Evolutionary conservation across 2,113 vertebrate species (phyloP), one percentile per base, ranked within the genome.

Genomic region (Bufo bufo): DNA sequence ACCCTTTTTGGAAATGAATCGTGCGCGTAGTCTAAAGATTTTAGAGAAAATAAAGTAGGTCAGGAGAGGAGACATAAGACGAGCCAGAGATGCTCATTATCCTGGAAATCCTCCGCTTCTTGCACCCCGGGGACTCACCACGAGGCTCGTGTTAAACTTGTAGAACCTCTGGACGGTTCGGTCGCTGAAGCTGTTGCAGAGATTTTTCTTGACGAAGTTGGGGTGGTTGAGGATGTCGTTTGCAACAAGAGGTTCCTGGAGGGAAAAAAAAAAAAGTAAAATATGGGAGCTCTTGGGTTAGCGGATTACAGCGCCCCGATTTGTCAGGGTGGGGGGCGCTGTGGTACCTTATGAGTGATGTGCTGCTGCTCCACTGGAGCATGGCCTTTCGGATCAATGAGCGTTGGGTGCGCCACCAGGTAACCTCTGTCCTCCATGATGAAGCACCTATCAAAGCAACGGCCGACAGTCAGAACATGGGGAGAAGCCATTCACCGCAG

Each of bases 361-460:
- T 99, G 98, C 91, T 99, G 98, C 5, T 99, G 98, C 89, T 99
- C 98, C 90, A 99, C 98, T 0, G 98, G 98, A 0, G 98, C 98
- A 0, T 99, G 98, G 56, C 98, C 98, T 94, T 99, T 99, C 82
- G 98, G 98, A 92, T 99, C 98, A n/a, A 99, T 99, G 89, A 99
- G 96, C 19, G 98, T 99, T 0, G 98, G 98, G 71, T 99, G 98
- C 8, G 98, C 98, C 78, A 99, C 97, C 49, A 99, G 95, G 91
- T 99, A 99, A 4, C 98, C 98, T 90, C 97, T 94, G 95, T 99
- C 98, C 91, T 99, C 98, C 98, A 99, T 99, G 89, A 99, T 99
- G 89, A 99, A 99, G 92, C 98, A 99, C 91, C 98, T 99, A 91
- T 2, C 10, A 89, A 59, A 33, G 58, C 63, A 61, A 89, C n/a